Percentiles rank a stretch among this genome's conserved stretches.
Conservation (phyloP, 2,888 invertebrate species). For the Plusia festucae region DNA sequence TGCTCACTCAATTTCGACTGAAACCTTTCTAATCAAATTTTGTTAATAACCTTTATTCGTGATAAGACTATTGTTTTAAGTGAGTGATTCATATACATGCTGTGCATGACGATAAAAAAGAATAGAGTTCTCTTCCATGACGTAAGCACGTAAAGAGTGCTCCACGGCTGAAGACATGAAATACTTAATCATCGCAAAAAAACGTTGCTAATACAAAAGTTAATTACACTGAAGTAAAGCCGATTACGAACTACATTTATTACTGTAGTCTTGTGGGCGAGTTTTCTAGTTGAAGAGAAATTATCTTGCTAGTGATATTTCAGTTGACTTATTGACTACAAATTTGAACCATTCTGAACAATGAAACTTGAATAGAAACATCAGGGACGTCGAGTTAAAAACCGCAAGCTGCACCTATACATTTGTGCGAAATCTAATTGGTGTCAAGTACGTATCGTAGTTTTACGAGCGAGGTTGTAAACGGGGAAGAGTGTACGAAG, state of each 20-base stretch:
- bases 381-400: slow-evolving; percentile 34
- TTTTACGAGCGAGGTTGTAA: slow-evolving; percentile 55
- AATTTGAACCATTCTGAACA: slow-evolving; percentile 13
- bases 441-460: slow-evolving; percentile 55
- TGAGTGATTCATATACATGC: slow-evolving; percentile 27
- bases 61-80: slow-evolving; percentile 20
- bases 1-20: slow-evolving; percentile 33
- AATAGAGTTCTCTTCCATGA: slow-evolving; percentile 23
- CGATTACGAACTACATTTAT: slow-evolving; percentile 3
- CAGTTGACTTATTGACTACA: not conserved
- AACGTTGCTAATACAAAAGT: not conserved
- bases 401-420: slow-evolving; percentile 40
- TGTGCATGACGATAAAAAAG: slow-evolving; percentile 29
- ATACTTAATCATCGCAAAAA: slow-evolving; percentile 6
- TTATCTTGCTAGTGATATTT: not conserved
- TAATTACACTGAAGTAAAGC: slow-evolving; percentile 7
- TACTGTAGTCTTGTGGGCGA: not conserved
- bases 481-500: slow-evolving; percentile 43
- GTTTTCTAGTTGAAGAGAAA: slow-evolving; percentile 5
- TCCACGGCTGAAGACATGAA: slow-evolving; percentile 10
- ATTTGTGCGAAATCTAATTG: slow-evolving; percentile 50
- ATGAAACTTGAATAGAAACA: slow-evolving; percentile 34
- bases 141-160: slow-evolving; percentile 27
- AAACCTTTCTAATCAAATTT: slow-evolving; percentile 40
- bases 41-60: slow-evolving; percentile 35